Evolutionary conservation across 2,113 vertebrate genomes (phyloP).

Genomic region (Heterochromis multidens): DNA sequence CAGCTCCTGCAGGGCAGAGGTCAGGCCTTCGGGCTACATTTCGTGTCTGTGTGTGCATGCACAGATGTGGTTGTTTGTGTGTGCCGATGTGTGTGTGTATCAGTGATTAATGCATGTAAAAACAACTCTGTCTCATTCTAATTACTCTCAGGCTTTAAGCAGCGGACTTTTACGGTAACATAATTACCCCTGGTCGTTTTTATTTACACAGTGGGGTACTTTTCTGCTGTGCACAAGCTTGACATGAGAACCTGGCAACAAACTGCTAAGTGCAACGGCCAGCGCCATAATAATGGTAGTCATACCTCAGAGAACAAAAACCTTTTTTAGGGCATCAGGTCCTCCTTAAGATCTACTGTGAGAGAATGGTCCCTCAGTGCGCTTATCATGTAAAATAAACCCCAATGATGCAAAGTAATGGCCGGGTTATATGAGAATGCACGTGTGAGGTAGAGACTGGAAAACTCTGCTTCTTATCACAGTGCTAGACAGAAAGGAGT

Average conservation of each 20-base stretch:
- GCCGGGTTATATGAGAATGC: slow-evolving; percentile 65
- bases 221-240: slow-evolving; percentile 24
- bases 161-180: slow-evolving; percentile 45
- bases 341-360: slow-evolving; percentile 3
- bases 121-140: slow-evolving; percentile 26
- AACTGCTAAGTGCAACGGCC: slow-evolving; percentile 54
- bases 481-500: slow-evolving; percentile 51
- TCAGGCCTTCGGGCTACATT: slow-evolving; percentile 58
- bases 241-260: slow-evolving; percentile 36
- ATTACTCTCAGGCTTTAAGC: slow-evolving; percentile 30
- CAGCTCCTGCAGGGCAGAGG: slow-evolving; percentile 84
- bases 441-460: slow-evolving; percentile 60
- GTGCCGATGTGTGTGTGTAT: background rate
- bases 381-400: slow-evolving; percentile 70
- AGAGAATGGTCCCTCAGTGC: slow-evolving; percentile 54
- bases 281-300: slow-evolving; percentile 55
- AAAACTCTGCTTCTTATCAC: slow-evolving; percentile 58
- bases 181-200: slow-evolving; percentile 65
- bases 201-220: slow-evolving; percentile 35
- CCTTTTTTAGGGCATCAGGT: background rate
- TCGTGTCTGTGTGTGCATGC: slow-evolving; percentile 28
- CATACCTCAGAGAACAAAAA: slow-evolving; percentile 39
- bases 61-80: slow-evolving; percentile 12
- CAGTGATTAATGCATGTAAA: slow-evolving; percentile 47
- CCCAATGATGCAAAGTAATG: slow-evolving; percentile 62